Conservation (phyloP, 1,140 invertebrate genomes). For the Helicorthomorpha holstii region DNA sequence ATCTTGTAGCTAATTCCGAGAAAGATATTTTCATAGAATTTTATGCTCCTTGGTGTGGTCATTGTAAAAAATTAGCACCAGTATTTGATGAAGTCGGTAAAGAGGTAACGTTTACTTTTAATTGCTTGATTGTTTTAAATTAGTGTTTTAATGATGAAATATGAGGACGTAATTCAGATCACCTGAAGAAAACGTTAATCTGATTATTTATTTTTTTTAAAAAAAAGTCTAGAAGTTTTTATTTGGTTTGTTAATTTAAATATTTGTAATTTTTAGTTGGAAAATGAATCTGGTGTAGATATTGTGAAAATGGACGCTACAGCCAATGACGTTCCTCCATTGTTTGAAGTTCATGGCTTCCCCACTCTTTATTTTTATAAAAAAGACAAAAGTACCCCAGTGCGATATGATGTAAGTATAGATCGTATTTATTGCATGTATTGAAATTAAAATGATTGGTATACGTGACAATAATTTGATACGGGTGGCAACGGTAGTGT, state of each 20-base stretch:
- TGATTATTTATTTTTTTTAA: no score
- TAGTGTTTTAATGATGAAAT: neutral
- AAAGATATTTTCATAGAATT: constrained; percentile 95
- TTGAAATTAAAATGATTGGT: no score
- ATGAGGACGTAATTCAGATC: neutral
- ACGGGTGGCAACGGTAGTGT: no score
- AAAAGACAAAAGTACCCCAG: constrained; percentile 55
- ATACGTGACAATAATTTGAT: no score
- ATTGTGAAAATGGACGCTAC: constrained; percentile 98
- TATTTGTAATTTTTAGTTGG: constrained; percentile 34
- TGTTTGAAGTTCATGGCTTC: constrained; percentile 88
- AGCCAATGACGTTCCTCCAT: constrained; percentile 88
- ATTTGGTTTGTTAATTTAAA: neutral
- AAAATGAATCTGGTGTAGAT: constrained; percentile 61
- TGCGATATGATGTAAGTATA: constrained; percentile 67
- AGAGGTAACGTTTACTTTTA: constrained; percentile 40
- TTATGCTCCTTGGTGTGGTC: constrained; percentile 98
- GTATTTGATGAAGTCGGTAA: constrained; percentile 85
- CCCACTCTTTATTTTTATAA: constrained; percentile 93
- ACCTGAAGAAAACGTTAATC: constrained; percentile 1
- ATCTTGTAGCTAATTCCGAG: constrained; percentile 74
- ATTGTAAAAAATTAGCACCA: constrained; percentile 91
- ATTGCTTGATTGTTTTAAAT: neutral
- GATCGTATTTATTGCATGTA: no score
- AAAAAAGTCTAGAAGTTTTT: neutral